phyloP scores from a whole-genome alignment of 1,140 invertebrate species.

The Drosophila pseudoobscura region DNA sequence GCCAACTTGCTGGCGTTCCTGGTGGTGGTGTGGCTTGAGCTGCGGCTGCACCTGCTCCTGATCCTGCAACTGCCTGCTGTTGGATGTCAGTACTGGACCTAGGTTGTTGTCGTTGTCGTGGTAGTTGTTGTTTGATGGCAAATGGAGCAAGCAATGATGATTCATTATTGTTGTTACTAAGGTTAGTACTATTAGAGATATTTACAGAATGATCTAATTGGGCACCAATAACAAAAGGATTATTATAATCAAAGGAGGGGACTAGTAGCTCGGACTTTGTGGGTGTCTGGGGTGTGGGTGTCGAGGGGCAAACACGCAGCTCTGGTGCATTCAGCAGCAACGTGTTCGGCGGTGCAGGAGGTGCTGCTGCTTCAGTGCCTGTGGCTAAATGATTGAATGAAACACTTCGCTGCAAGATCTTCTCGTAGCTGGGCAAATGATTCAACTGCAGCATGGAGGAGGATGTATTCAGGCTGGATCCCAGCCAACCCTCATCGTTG shows the following conservation, averaged over 20 bases:
- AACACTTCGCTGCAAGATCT: slow-evolving; percentile 31
- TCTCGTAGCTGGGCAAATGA: slow-evolving; percentile 52
- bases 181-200: slow-evolving; percentile 80
- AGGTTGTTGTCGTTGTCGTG: slow-evolving; percentile 53
- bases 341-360: slow-evolving; percentile 22
- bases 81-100: slow-evolving; percentile 67
- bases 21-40: slow-evolving; percentile 42
- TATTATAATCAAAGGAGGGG: slow-evolving; percentile 22
- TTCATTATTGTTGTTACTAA: slow-evolving; percentile 78
- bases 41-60: slow-evolving; percentile 3
- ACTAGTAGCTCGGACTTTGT: slow-evolving; percentile 60
- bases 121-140: slow-evolving; percentile 63
- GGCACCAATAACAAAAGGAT: slow-evolving; percentile 10
- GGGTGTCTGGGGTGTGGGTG: slow-evolving; percentile 70
- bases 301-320: slow-evolving; percentile 73
- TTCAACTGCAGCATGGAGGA: slow-evolving; percentile 68
- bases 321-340: slow-evolving; percentile 54
- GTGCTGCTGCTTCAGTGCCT: slow-evolving; percentile 6
- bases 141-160: slow-evolving; percentile 82
- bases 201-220: slow-evolving; percentile 72
- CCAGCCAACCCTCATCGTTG: slow-evolving; percentile 28
- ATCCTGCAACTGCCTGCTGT: slow-evolving; percentile 36
- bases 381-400: slow-evolving; percentile 36
- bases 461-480: slow-evolving; percentile 33
- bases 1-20: slow-evolving; percentile 11